Evolutionary conservation across 2,888 invertebrate species (phyloP), one percentile per base, ranked within the genome.

Genomic region (Rugalucina vietnamica): DNA sequence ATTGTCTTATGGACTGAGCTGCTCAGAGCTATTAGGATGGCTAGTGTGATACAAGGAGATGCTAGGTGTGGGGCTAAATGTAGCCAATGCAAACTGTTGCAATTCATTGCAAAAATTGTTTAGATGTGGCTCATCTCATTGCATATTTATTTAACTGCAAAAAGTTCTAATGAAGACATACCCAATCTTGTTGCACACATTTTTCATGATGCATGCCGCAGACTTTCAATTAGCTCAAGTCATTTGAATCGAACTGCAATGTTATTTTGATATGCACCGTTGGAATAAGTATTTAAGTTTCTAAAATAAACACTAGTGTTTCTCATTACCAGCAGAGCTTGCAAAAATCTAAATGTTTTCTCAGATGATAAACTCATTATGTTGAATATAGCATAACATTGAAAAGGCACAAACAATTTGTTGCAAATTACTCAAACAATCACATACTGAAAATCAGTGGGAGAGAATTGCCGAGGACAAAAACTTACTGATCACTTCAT

Each of bases 391-490:
- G 71, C 69, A 65, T 49, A 82, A 39, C 73, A 50, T 60, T 81
- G 32, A 24, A 34, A 74, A 79, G 79, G 79, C 84, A 84, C 86
- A 86, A 84, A 79, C 86, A 79, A 86, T 86, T 86, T 84, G 79
- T 49, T 72, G 69, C 81, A 73, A 86, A 86, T 86, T 86, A 84
- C 81, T 82, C 86, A 86, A 84, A 82, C 82, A 84, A 84, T 81
- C 80, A 81, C 81, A 83, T 65, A 34, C 65, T 34, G 34, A 32
- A 34, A 65, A 65, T 34, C 65, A n/a, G 65, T 29, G 21, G 32
- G 65, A 18, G 27, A 34, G 29, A 65, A n/a, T 65, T 3, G 18
- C 10, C 8, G 43, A 18, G 43, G 43, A 43, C 43, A 43, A 43
- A 43, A 43, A 43, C 43, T 27, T 5, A 3, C 14, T 65, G 65